phyloP scores from a whole-genome alignment of 2,797 vertebrate genomes.

The Propithecus deckenii region DNA sequence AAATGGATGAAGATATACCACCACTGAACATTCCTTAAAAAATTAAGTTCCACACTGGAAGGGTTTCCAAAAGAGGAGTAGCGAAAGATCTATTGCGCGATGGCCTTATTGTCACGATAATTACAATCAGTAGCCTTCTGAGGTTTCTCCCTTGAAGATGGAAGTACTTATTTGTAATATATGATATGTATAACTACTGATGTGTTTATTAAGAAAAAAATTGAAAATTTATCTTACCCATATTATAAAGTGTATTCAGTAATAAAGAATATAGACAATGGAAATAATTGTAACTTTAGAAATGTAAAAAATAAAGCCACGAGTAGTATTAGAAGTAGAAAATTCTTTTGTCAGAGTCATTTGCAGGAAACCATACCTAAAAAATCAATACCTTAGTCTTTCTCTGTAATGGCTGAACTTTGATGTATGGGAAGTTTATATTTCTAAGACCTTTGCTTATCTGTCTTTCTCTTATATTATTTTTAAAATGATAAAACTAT shows the following conservation, averaged over 20 bases:
- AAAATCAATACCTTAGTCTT: neutral
- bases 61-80: neutral
- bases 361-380: neutral
- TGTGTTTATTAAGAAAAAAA: neutral
- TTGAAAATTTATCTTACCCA: neutral
- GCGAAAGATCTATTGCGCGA: neutral
- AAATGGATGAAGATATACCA: neutral
- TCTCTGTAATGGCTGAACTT: neutral
- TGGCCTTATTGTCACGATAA: neutral
- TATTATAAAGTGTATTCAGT: conserved; percentile 17
- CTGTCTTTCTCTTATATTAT: neutral
- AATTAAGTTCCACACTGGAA: neutral
- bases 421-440: neutral
- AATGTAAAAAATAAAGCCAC: neutral
- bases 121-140: neutral
- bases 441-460: neutral
- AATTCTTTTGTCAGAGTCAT: neutral
- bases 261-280: neutral
- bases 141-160: neutral
- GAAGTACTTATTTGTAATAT: conserved; percentile 26
- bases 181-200: neutral
- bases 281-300: neutral
- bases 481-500: conserved; percentile 14
- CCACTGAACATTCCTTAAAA: neutral
- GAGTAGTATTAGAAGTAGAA: conserved; percentile 33